Evolutionary conservation across 1,140 invertebrate genomes (phyloP).

Genomic region (Oedothorax gibbosus): DNA sequence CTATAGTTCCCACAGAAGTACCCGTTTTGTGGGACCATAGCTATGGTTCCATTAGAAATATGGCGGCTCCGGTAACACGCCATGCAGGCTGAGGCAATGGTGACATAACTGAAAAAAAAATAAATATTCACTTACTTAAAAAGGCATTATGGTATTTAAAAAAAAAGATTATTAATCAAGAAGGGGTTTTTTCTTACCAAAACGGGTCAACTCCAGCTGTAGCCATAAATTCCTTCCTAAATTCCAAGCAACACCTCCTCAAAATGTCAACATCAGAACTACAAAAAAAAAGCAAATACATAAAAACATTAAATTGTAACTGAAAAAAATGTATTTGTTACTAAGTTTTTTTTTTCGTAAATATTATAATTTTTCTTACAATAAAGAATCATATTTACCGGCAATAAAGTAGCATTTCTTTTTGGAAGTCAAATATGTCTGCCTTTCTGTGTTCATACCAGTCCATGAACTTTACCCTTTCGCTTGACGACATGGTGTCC

Average conservation of each 20-base stretch:
- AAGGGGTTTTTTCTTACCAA: not conserved
- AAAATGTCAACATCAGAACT: conserved; percentile 7
- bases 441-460: conserved; percentile 10
- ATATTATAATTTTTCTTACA: not conserved
- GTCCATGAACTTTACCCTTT: not conserved
- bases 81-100: conserved; percentile 26
- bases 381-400: conserved; percentile 10
- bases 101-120: not conserved
- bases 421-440: conserved; percentile 18
- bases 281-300: not conserved
- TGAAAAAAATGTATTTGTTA: not conserved
- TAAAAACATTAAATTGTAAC: not conserved
- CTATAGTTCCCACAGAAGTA: conserved; percentile 30
- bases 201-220: not conserved
- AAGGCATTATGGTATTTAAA: too few relatives aligned
- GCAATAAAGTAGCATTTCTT: conserved; percentile 37
- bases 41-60: conserved; percentile 24
- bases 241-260: not conserved
- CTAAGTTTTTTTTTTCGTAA: not conserved
- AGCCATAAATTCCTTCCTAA: not conserved
- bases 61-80: conserved; percentile 13
- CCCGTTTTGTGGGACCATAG: conserved; percentile 46
- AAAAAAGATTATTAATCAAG: too few relatives aligned
- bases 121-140: too few relatives aligned
- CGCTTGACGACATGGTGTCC: not conserved